These are phyloP conservation scores for Poecilia gillii DNA, from an alignment of 2,797 vertebrate genomes.

Conservation along the genomic window DNA sequence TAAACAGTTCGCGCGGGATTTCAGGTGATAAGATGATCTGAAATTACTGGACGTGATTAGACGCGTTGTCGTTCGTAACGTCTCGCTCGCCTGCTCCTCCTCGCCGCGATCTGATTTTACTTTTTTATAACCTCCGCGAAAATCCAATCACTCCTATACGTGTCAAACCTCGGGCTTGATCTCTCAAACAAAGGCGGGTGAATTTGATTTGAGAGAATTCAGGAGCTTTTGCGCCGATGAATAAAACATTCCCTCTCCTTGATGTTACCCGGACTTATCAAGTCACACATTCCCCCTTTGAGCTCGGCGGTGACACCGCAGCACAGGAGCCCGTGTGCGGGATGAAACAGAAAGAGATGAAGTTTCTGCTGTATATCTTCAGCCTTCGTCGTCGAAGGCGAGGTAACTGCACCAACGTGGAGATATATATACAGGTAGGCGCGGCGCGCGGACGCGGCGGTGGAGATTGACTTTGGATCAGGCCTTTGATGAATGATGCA, in stretches of 20 bases:
- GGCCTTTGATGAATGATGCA: constrained; percentile 54
- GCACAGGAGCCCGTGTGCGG: constrained; percentile 59
- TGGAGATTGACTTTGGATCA: constrained; percentile 56
- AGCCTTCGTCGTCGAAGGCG: constrained; percentile 39
- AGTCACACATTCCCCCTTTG: constrained; percentile 78
- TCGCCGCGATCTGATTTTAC: constrained; percentile 17
- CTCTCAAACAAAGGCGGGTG: constrained; percentile 80
- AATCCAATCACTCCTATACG: constrained; percentile 81
- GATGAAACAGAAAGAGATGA: constrained; percentile 66
- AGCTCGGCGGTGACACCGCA: constrained; percentile 63
- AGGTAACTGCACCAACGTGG: constrained; percentile 46
- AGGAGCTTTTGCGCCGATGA: constrained; percentile 79
- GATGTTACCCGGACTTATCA: constrained; percentile 82
- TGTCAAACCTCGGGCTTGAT: constrained; percentile 80
- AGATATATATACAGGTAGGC: constrained; percentile 47
- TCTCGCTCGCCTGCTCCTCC: constrained; percentile 31
- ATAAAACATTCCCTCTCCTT: constrained; percentile 84
- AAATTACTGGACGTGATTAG: constrained; percentile 4
- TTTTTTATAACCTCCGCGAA: constrained; percentile 57
- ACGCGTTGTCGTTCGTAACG: constrained; percentile 22
- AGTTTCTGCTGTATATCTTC: constrained; percentile 67
- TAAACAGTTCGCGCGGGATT: not conserved
- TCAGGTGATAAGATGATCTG: not conserved
- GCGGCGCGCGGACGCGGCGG: constrained; percentile 34
- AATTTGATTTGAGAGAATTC: constrained; percentile 82